Conservation (phyloP, 2,888 invertebrate species). For the Merodon equestris region DNA sequence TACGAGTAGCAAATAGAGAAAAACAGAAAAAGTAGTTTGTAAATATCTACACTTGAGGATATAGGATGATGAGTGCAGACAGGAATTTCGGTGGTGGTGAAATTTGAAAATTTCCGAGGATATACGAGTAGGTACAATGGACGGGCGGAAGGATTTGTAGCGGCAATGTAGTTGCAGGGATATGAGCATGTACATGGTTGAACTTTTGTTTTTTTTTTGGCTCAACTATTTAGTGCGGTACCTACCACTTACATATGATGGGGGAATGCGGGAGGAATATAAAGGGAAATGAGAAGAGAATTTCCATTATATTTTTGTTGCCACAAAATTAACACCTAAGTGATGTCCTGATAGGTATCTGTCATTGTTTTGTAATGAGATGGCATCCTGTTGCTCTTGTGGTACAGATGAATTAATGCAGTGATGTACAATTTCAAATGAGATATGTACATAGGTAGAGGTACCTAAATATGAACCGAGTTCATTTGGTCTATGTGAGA, state of each 20-base stretch:
- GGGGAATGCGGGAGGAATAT: conserved; percentile 3
- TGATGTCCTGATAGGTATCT: conserved; percentile 59
- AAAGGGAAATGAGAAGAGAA: conserved; percentile 27
- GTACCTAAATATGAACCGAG: too few relatives aligned
- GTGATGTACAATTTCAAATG: too few relatives aligned
- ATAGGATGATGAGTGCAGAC: conserved; percentile 39
- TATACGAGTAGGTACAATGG: neutral
- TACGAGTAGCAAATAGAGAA: too few relatives aligned
- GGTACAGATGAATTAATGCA: too few relatives aligned
- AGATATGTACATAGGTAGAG: too few relatives aligned
- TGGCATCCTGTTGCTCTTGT: conserved; percentile 48
- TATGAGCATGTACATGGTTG: conserved; percentile 13
- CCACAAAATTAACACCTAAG: conserved; percentile 62
- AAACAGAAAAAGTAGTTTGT: conserved; percentile 13
- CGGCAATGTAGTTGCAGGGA: conserved; percentile 30
- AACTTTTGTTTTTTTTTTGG: conserved; percentile 7
- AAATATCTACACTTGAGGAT: neutral
- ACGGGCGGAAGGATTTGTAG: conserved; percentile 17
- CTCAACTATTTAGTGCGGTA: neutral
- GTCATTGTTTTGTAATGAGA: conserved; percentile 59
- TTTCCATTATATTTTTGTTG: conserved; percentile 51
- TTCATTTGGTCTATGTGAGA: too few relatives aligned
- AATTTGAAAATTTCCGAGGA: conserved; percentile 32
- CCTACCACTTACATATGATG: conserved; percentile 19
- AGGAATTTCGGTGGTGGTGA: conserved; percentile 55